Base-by-base conservation (phyloP, 1,140 invertebrate species). In the Cephus cinctus region DNA sequence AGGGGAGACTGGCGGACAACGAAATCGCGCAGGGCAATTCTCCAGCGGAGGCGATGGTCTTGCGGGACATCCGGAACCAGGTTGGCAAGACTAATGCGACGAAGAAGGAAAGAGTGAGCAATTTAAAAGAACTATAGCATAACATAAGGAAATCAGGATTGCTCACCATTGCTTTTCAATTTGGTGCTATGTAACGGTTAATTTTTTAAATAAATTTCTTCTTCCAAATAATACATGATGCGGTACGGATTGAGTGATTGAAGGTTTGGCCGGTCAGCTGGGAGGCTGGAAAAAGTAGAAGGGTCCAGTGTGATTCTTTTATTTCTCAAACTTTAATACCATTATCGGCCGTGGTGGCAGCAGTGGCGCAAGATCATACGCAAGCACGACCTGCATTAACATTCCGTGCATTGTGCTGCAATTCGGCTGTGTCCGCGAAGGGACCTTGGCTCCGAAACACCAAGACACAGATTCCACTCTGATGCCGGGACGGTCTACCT, bases 401-500 rank as follows among this genome's bases (percentile, higher is more conserved):
- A 53, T 65, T 52, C 53, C 38, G 49, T 30, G 20, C 35, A 50
- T 64, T 62, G 47, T 52, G 55, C 54, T 47, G 61, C 52, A 50
- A 67, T 70, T 70, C 57, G 63, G 54, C 19, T 31, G 43, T 22
- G 39, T 45, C 43, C 46, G 43, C 19, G 36, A 49, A 50, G 55
- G 56, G 65, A 65, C 65, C 69, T 73, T 71, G 67, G 61, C 67
- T 71, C 36, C 57, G 50, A 69, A 73, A 62, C 56, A 61, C 56
- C 54, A 30, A 58, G 60, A 71, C 63, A 73, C 61, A 69, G 52
- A 71, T 66, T 67, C 53, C 47, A 32, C 39, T 22, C 32, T 35
- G 22, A 34, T 16, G 25, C 45, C 41, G 43, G n/a, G n/a, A n/a
- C n/a, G n/a, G n/a, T n/a, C n/a, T n/a, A n/a, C n/a, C n/a, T n/a